phyloP scores from a whole-genome alignment of 1,140 invertebrate species.

The Hyles euphorbiae region DNA sequence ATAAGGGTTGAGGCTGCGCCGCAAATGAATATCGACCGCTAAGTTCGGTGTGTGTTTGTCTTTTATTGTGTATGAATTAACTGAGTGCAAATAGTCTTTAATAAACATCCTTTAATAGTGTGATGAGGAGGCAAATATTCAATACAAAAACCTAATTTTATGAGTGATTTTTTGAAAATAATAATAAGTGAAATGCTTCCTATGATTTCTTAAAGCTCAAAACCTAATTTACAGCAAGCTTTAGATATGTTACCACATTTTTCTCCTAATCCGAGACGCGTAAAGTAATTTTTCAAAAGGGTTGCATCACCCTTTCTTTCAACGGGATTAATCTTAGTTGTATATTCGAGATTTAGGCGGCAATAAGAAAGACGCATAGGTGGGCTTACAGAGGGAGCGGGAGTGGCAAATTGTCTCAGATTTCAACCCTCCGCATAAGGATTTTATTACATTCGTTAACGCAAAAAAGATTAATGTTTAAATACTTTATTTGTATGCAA shows the following conservation, averaged over 20 bases:
- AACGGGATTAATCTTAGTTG: constrained; percentile 72
- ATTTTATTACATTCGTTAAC: constrained; percentile 73
- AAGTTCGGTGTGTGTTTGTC: not conserved
- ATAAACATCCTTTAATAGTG: not conserved
- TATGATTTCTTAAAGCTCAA: no score
- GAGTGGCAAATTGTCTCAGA: constrained; percentile 69
- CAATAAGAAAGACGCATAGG: constrained; percentile 74
- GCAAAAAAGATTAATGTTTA: constrained; percentile 67
- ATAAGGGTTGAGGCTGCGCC: constrained; percentile 67
- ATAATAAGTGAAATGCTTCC: no score
- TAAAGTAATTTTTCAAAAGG: constrained; percentile 33
- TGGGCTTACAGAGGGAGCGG: constrained; percentile 63
- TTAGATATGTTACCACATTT: no score
- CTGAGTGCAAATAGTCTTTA: not conserved
- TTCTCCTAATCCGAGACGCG: not conserved
- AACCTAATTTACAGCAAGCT: no score
- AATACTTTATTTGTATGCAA: constrained; percentile 61
- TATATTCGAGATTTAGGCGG: constrained; percentile 71
- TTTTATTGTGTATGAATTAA: not conserved
- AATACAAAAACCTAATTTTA: no score
- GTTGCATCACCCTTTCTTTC: constrained; percentile 67
- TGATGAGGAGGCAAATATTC: no score
- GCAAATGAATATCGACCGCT: constrained; percentile 66
- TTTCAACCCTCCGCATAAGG: constrained; percentile 46
- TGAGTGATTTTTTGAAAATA: no score